Conservation (phyloP, 1,140 invertebrate genomes). For the Drosophila kikkawai region DNA sequence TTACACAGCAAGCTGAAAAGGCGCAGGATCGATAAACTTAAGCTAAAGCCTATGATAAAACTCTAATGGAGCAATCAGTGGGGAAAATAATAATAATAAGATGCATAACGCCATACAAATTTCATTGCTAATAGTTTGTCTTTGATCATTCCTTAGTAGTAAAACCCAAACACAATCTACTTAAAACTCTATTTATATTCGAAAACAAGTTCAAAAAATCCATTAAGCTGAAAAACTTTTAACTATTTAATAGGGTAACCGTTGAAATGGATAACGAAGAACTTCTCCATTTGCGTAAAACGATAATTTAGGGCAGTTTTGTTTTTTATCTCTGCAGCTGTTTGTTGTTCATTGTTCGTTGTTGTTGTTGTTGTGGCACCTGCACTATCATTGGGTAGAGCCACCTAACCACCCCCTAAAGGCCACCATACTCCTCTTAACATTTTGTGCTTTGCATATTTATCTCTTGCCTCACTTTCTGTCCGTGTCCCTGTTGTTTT, state of each 20-base stretch:
- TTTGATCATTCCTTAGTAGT: neutral
- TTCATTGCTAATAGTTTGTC: neutral
- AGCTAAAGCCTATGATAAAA: neutral
- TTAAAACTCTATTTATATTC: neutral
- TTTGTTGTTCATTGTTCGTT: constrained; percentile 39
- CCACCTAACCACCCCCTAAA: constrained; percentile 1
- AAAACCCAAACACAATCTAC: neutral
- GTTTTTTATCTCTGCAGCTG: constrained; percentile 76
- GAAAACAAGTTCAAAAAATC: neutral
- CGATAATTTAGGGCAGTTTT: constrained; percentile 77
- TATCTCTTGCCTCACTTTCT: constrained; percentile 68
- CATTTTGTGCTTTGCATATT: constrained; percentile 69
- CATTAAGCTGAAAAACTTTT: constrained; percentile 3
- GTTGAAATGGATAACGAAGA: constrained; percentile 27
- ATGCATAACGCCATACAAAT: neutral
- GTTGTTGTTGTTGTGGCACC: constrained; percentile 60
- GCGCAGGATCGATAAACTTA: constrained; percentile 15
- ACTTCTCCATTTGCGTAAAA: constrained; percentile 41
- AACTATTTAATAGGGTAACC: constrained; percentile 25
- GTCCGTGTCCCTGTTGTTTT: constrained; percentile 35
- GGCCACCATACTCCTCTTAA: neutral
- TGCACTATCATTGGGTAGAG: constrained; percentile 61
- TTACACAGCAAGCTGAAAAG: constrained; percentile 17
- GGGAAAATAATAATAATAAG: neutral
- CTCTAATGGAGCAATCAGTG: neutral